phyloP scores from a whole-genome alignment of 2,888 invertebrate species.

The Chloroclystis v-ata region DNA sequence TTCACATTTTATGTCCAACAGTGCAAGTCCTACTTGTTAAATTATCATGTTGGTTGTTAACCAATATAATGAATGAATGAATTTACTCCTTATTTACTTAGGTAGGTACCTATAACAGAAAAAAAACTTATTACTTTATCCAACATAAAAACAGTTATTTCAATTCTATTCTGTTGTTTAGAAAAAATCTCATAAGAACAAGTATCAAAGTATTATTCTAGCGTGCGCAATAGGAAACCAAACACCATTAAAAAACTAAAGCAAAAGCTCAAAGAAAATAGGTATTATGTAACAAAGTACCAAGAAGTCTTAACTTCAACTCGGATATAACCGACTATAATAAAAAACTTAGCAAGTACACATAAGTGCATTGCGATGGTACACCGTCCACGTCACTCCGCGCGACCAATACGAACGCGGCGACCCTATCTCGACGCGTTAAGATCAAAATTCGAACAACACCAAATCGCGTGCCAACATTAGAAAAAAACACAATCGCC shows the following conservation, averaged over 20 bases:
- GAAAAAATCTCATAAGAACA: too few relatives aligned
- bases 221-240: not conserved
- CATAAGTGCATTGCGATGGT: conserved; percentile 75
- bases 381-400: conserved; percentile 36
- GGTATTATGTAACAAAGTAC: conserved; percentile 50
- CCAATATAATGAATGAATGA: too few relatives aligned
- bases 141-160: too few relatives aligned
- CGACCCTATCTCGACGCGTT: not conserved
- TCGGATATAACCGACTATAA: conserved; percentile 69
- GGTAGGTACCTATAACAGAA: too few relatives aligned
- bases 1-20: too few relatives aligned
- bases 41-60: too few relatives aligned
- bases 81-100: too few relatives aligned
- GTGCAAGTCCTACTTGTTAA: too few relatives aligned
- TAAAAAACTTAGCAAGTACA: conserved; percentile 76
- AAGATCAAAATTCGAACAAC: not conserved
- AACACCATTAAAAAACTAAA: not conserved
- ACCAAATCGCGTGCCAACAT: not conserved
- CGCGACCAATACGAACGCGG: not conserved
- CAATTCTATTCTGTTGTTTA: too few relatives aligned
- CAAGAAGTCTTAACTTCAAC: conserved; percentile 64
- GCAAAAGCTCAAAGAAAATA: conserved; percentile 8
- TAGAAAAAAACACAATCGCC: not conserved
- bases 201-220: too few relatives aligned
- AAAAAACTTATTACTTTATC: too few relatives aligned